A percentile compares a stretch with the other conserved stretches of the same genome.
Evolutionary conservation across 2,113 vertebrate genomes (phyloP).

Genomic region (Megaptera novaeangliae): DNA sequence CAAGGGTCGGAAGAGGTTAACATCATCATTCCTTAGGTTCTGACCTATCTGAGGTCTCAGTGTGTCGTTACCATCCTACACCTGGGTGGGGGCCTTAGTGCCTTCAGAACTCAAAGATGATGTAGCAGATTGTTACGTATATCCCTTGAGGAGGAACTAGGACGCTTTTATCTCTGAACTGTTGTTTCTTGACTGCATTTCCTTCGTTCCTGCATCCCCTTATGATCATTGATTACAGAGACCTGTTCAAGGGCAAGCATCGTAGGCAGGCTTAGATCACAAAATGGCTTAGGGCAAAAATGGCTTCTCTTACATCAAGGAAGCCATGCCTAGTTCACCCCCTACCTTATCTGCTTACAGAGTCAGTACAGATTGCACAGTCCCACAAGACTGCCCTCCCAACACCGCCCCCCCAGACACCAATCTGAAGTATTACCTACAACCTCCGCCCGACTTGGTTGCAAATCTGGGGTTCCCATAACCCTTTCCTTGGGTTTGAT

Average conservation of each 20-base stretch:
- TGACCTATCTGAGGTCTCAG: neutral
- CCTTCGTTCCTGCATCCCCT: neutral
- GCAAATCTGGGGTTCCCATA: neutral
- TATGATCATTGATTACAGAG: neutral
- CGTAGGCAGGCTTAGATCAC: neutral
- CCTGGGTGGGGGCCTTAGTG: neutral
- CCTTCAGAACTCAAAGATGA: neutral
- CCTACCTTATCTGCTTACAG: neutral
- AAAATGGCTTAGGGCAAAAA: neutral
- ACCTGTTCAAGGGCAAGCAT: neutral
- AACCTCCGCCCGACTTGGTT: neutral
- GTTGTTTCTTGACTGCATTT: neutral
- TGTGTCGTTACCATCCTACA: neutral
- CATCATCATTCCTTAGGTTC: neutral
- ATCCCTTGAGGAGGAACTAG: neutral
- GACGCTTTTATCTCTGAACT: neutral
- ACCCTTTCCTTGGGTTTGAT: neutral
- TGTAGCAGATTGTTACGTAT: neutral
- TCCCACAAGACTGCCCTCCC: neutral
- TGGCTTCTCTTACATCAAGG: neutral
- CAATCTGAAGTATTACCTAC: neutral
- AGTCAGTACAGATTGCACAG: neutral
- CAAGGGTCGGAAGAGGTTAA: too few relatives aligned
- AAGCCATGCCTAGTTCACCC: neutral
- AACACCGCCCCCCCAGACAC: neutral